Evolutionary conservation across 1,140 invertebrate genomes (phyloP).

Genomic region (Zaprionus ornatus): DNA sequence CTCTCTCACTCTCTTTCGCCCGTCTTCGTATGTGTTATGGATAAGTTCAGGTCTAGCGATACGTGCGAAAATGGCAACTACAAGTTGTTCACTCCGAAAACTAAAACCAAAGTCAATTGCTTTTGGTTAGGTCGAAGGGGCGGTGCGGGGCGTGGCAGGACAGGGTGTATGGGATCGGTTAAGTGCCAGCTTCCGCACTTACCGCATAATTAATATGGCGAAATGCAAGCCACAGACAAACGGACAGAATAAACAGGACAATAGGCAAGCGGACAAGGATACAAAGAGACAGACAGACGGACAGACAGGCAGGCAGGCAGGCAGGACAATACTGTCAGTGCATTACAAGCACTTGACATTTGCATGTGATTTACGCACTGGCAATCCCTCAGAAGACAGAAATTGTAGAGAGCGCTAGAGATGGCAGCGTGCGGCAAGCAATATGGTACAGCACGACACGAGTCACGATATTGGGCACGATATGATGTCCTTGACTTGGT

Average conservation of each 20-base stretch:
- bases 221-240: conserved; percentile 46
- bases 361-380: conserved; percentile 74
- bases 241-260: conserved; percentile 30
- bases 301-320: conserved; percentile 20
- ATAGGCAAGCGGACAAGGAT: conserved; percentile 15
- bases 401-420: neutral
- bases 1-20: neutral
- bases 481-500: neutral
- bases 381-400: conserved; percentile 36
- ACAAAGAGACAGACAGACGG: conserved; percentile 31
- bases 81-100: conserved; percentile 55
- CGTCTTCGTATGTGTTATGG: conserved; percentile 45
- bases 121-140: neutral
- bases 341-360: conserved; percentile 60
- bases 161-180: conserved; percentile 31
- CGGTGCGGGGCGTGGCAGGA: neutral
- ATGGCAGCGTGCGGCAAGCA: conserved; percentile 15
- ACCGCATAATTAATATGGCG: conserved; percentile 76
- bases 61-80: conserved; percentile 75
- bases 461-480: neutral
- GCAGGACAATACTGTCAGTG: conserved; percentile 62
- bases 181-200: conserved; percentile 52
- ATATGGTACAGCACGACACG: neutral
- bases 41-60: conserved; percentile 56
- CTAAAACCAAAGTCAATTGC: conserved; percentile 58